Evolutionary conservation across 2,888 invertebrate genomes (phyloP).

Genomic region (Apamea sordens): DNA sequence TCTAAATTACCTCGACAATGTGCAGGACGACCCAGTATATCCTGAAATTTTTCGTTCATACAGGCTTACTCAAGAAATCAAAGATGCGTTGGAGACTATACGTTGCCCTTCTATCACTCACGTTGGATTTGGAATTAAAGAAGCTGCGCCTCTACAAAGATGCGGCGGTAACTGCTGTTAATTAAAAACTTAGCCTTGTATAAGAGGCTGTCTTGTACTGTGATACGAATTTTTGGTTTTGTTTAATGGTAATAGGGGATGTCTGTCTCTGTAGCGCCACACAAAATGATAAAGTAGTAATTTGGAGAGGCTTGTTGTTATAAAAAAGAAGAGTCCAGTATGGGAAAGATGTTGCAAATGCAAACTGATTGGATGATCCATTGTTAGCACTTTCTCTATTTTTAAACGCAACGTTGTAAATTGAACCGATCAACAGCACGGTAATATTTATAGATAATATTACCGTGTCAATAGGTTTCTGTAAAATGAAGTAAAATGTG

Average conservation of each 20-base stretch:
- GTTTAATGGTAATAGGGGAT: background rate
- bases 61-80: conserved; percentile 69
- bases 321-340: background rate
- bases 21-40: conserved; percentile 66
- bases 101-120: conserved; percentile 71
- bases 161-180: conserved; percentile 73
- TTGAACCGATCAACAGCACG: background rate
- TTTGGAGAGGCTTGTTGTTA: background rate
- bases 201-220: background rate
- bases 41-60: conserved; percentile 75
- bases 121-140: conserved; percentile 71
- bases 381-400: background rate
- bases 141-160: conserved; percentile 73
- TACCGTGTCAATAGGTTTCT: background rate
- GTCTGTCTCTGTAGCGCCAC: background rate
- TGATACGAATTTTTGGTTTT: background rate
- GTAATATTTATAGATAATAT: too few species aligned
- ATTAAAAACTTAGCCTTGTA: conserved; percentile 7
- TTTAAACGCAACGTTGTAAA: background rate
- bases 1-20: conserved; percentile 48
- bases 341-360: background rate
- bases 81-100: conserved; percentile 79
- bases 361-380: background rate
- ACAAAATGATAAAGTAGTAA: too few species aligned
- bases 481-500: conserved; percentile 2